Conservation (phyloP, 2,113 vertebrate genomes). For the Boleophthalmus pectinirostris region DNA sequence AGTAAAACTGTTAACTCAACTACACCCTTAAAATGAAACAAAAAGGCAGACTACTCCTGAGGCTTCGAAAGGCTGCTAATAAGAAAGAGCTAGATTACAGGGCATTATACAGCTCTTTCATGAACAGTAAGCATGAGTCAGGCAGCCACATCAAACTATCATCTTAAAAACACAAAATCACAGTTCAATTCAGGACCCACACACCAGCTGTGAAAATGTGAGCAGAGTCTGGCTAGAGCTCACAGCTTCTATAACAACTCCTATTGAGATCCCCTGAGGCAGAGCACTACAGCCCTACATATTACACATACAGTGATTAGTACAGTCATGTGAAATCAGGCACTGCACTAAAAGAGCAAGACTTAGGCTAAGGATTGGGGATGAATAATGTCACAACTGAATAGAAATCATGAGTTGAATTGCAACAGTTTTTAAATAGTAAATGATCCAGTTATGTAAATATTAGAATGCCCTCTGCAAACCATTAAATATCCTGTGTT, state of each 20-base stretch:
- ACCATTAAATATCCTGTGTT: too few relatives aligned
- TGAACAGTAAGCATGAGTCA: constrained; percentile 3
- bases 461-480: too few relatives aligned
- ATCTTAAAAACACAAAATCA: constrained; percentile 38
- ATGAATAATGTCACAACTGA: too few relatives aligned
- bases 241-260: constrained; percentile 48
- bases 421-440: too few relatives aligned
- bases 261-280: constrained; percentile 42
- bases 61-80: constrained; percentile 22
- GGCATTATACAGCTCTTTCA: not conserved
- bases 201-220: constrained; percentile 36
- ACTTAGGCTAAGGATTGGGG: not conserved
- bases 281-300: constrained; percentile 34
- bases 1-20: too few relatives aligned
- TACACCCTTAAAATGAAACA: not conserved
- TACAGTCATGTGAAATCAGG: constrained; percentile 29
- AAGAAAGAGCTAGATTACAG: not conserved
- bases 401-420: too few relatives aligned
- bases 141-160: constrained; percentile 15
- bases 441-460: too few relatives aligned
- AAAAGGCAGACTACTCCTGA: not conserved
- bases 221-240: constrained; percentile 36
- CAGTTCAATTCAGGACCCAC: constrained; percentile 32
- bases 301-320: constrained; percentile 38
- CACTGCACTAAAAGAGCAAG: constrained; percentile 25